Conservation (phyloP, 1,140 invertebrate species). For the Gonioctena quinquepunctata region DNA sequence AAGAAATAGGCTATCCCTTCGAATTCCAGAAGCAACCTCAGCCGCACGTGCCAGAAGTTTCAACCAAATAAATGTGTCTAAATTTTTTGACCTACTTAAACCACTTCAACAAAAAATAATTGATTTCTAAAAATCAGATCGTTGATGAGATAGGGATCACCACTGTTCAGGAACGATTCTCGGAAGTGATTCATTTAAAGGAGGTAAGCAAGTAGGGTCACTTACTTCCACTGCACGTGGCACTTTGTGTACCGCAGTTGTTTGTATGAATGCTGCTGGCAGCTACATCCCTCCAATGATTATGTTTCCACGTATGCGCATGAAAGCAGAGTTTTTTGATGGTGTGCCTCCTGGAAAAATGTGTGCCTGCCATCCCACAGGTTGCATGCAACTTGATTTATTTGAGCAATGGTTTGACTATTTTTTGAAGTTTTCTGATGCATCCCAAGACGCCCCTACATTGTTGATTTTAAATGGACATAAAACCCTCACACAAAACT, state of each 20-base stretch:
- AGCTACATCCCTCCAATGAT: conserved; percentile 32
- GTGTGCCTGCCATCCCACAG: conserved; percentile 22
- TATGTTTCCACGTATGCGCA: conserved; percentile 27
- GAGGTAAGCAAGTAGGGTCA: conserved; percentile 44
- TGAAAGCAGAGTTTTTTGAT: conserved; percentile 23
- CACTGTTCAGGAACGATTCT: conserved; percentile 54
- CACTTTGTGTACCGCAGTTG: conserved; percentile 29
- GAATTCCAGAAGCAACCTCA: no score
- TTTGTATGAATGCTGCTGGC: conserved; percentile 46
- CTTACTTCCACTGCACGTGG: conserved; percentile 28
- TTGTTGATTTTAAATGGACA: conserved; percentile 48
- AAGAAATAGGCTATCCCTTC: no score
- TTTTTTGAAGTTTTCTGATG: conserved; percentile 34
- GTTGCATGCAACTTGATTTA: conserved; percentile 48
- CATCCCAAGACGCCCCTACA: conserved; percentile 37
- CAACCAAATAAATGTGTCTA: no score
- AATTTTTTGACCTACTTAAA: no score
- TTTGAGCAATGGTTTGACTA: conserved; percentile 44
- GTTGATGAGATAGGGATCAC: conserved; percentile 56
- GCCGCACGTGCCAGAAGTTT: no score
- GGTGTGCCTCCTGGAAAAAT: conserved; percentile 23
- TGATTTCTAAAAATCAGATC: no score
- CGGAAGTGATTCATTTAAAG: conserved; percentile 49
- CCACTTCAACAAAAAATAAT: no score
- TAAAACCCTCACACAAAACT: conserved; percentile 41